Conservation (phyloP, 1,140 invertebrate genomes). For the Pseudachorutes palmiensis region DNA sequence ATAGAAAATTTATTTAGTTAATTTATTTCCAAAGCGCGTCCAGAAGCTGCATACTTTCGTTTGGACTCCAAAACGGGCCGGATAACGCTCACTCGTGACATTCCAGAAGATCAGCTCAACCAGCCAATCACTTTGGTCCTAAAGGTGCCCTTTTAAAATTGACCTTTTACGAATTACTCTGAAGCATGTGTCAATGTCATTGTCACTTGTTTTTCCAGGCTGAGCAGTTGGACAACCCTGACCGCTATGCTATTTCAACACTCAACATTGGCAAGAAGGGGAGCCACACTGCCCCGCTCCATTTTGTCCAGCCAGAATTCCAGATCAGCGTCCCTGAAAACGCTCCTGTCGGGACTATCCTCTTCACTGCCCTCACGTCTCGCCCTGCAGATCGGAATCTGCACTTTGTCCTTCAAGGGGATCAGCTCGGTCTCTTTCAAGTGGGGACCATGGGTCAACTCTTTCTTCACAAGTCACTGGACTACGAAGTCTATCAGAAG, state of each 20-base stretch:
- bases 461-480: conserved; percentile 61
- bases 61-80: conserved; percentile 55
- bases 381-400: conserved; percentile 46
- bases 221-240: conserved; percentile 76
- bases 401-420: conserved; percentile 56
- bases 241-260: conserved; percentile 75
- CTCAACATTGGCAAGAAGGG: conserved; percentile 56
- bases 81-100: conserved; percentile 52
- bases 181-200: not conserved
- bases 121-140: conserved; percentile 68
- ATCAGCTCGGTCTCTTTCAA: conserved; percentile 58
- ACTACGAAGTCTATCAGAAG: conserved; percentile 62
- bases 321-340: conserved; percentile 64
- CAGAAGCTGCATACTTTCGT: conserved; percentile 47
- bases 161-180: not conserved
- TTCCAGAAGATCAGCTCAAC: conserved; percentile 54
- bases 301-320: conserved; percentile 67
- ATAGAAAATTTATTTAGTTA: too few relatives aligned
- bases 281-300: conserved; percentile 46
- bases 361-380: conserved; percentile 48
- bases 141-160: conserved; percentile 43
- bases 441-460: conserved; percentile 71
- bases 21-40: conserved; percentile 38
- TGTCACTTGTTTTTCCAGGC: conserved; percentile 49
- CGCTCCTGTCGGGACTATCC: conserved; percentile 59